These are phyloP conservation scores for Piprites chloris DNA, from an alignment of 2,113 vertebrate genomes.

Conservation along the genomic window DNA sequence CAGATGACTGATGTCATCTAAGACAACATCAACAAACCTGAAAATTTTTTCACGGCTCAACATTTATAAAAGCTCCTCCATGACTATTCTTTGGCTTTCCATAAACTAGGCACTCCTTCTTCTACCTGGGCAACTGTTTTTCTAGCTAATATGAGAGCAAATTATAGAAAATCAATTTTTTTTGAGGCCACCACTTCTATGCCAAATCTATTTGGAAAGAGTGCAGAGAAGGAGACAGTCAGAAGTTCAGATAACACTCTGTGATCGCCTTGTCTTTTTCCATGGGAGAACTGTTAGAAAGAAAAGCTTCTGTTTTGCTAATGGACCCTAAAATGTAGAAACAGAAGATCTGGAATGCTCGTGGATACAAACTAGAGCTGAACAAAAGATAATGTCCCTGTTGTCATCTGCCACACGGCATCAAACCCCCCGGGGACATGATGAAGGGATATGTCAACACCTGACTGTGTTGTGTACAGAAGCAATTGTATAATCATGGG, in stretches of 20 bases:
- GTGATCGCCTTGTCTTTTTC: neutral
- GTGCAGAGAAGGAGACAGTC: neutral
- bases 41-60: neutral
- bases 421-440: neutral
- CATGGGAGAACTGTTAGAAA: neutral
- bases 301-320: neutral
- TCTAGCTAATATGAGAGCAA: neutral
- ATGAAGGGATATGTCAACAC: neutral
- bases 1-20: neutral
- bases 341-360: neutral
- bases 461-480: neutral
- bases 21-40: neutral
- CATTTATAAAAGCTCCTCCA: neutral
- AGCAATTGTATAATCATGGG: neutral
- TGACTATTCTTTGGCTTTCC: neutral
- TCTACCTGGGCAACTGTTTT: neutral
- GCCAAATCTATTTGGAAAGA: neutral
- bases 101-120: neutral
- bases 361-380: neutral
- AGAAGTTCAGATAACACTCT: neutral
- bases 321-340: neutral
- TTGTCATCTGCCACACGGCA: neutral
- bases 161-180: neutral
- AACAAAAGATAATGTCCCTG: neutral
- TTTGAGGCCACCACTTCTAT: neutral